Percentiles rank a stretch among this genome's conserved stretches.
These are phyloP conservation scores for Hyperoodon ampullatus DNA, from an alignment of 2,113 vertebrate genomes.

Conservation along the genomic window DNA sequence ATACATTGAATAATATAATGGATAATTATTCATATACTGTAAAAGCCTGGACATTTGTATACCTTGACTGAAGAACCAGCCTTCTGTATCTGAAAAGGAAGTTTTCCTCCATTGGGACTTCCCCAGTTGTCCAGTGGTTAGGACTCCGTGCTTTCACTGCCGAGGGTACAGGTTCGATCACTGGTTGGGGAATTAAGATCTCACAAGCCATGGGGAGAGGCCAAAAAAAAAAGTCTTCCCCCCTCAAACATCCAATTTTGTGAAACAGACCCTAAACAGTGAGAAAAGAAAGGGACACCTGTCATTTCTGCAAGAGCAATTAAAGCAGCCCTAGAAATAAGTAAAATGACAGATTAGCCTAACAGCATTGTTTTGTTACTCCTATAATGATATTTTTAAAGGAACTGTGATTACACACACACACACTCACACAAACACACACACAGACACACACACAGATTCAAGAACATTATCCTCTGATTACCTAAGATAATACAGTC, in stretches of 20 bases:
- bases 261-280: background rate
- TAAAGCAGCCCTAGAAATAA: background rate
- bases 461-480: slow-evolving; percentile 39
- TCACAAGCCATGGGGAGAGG: too few relatives aligned
- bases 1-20: background rate
- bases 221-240: too few relatives aligned
- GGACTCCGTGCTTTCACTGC: too few relatives aligned
- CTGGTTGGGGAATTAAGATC: too few relatives aligned
- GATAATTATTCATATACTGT: background rate
- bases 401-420: background rate
- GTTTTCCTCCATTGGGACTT: background rate
- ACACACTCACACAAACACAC: background rate
- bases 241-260: background rate
- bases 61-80: background rate
- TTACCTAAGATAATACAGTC: background rate
- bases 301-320: background rate
- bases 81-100: background rate
- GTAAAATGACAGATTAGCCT: background rate
- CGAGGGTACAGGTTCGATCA: too few relatives aligned
- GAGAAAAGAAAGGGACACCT: background rate
- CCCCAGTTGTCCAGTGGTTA: too few relatives aligned
- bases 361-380: background rate
- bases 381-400: background rate
- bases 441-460: background rate
- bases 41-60: background rate